Evolutionary conservation across 2,113 vertebrate genomes (phyloP).

Genomic region (Amazona vittata): DNA sequence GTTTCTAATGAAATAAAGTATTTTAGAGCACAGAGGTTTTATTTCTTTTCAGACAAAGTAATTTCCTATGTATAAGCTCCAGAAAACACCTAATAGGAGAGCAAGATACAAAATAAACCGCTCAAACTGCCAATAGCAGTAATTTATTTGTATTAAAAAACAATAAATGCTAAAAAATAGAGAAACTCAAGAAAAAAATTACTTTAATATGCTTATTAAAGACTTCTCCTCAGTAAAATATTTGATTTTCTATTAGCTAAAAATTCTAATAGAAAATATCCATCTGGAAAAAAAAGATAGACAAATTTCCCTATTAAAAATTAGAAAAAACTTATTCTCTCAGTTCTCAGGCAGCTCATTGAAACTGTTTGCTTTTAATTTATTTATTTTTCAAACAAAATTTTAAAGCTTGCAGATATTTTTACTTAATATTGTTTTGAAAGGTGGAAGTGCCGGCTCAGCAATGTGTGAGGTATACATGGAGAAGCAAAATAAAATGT

Average conservation of each 20-base stretch:
- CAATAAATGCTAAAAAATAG: background rate
- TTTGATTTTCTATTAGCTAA: background rate
- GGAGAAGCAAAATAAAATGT: background rate
- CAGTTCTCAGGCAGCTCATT: background rate
- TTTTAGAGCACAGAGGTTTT: background rate
- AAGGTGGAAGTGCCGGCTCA: background rate
- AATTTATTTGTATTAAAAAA: background rate
- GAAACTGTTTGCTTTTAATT: background rate
- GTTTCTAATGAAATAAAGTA: background rate
- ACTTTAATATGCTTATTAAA: background rate
- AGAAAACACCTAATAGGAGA: background rate
- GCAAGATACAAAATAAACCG: background rate
- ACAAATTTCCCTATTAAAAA: background rate
- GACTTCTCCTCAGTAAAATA: background rate
- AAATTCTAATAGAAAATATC: background rate
- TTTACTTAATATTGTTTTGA: background rate
- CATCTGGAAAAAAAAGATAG: background rate
- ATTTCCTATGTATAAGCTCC: background rate
- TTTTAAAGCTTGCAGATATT: background rate
- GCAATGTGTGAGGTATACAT: background rate
- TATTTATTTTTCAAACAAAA: background rate
- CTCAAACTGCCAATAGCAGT: background rate
- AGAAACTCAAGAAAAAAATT: background rate
- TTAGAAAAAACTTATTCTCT: background rate
- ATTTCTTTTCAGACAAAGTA: background rate